Percentiles rank a stretch among this genome's conserved stretches.
phyloP scores from a whole-genome alignment of 2,888 invertebrate species.

The Graphium colonna region DNA sequence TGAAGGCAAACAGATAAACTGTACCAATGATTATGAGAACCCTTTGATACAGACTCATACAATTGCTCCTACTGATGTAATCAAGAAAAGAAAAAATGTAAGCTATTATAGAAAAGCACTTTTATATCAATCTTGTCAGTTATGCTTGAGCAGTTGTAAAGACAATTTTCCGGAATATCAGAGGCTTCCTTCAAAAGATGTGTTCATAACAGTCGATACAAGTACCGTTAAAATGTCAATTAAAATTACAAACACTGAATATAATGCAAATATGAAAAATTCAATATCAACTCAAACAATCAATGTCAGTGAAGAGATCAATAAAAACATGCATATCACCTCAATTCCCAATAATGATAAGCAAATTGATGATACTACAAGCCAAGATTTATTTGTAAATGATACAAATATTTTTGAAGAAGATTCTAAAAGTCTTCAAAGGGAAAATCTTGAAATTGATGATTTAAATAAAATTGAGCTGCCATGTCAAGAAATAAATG shows the following conservation, averaged over 20 bases:
- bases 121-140: conserved; percentile 41
- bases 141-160: conserved; percentile 14
- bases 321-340: neutral
- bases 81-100: conserved; percentile 37
- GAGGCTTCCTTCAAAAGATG: conserved; percentile 31
- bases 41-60: neutral
- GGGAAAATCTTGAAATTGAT: neutral
- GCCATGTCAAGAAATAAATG: conserved; percentile 44
- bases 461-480: neutral
- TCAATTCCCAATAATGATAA: neutral
- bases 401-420: conserved; percentile 16
- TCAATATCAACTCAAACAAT: conserved; percentile 51
- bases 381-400: conserved; percentile 38
- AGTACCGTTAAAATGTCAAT: conserved; percentile 43
- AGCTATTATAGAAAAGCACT: conserved; percentile 54
- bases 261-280: conserved; percentile 2
- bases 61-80: neutral
- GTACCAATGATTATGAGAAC: neutral
- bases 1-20: neutral
- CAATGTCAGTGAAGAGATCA: neutral
- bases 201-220: conserved; percentile 51
- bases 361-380: conserved; percentile 20
- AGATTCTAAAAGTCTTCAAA: neutral
- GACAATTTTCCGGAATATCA: neutral
- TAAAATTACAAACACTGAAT: conserved; percentile 38